These are phyloP conservation scores for Caerostris darwini DNA, from an alignment of 1,140 invertebrate genomes.

Conservation along the genomic window DNA sequence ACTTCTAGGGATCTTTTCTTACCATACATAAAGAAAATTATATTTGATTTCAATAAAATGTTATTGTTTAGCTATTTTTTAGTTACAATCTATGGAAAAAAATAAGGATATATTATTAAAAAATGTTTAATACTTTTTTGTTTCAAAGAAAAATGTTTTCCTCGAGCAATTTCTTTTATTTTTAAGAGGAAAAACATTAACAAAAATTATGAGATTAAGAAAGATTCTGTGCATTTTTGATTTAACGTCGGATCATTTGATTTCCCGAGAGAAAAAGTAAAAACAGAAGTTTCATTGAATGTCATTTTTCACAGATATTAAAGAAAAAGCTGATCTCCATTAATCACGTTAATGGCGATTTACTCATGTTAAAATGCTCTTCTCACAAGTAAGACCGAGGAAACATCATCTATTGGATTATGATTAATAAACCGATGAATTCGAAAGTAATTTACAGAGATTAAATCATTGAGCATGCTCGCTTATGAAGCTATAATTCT, in stretches of 20 bases:
- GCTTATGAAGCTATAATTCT: neutral
- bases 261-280: neutral
- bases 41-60: too few species aligned
- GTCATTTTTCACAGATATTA: neutral
- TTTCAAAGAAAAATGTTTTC: too few species aligned
- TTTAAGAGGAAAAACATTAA: too few species aligned
- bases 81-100: too few species aligned
- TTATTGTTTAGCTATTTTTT: too few species aligned
- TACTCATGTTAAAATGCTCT: slow-evolving; percentile 16
- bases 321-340: neutral
- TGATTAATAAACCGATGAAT: neutral
- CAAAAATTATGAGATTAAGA: too few species aligned
- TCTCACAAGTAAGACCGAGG: neutral
- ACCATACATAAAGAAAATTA: too few species aligned
- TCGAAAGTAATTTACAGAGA: slow-evolving; percentile 12
- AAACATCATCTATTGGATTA: slow-evolving; percentile 1
- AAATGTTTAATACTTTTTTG: too few species aligned
- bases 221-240: neutral
- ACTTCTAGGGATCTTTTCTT: too few species aligned
- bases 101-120: too few species aligned
- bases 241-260: neutral
- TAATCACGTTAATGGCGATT: neutral
- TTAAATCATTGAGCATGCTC: neutral
- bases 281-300: neutral
- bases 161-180: too few species aligned